Conservation (phyloP, 2,113 vertebrate genomes). For the Mormoops blainvillei region DNA sequence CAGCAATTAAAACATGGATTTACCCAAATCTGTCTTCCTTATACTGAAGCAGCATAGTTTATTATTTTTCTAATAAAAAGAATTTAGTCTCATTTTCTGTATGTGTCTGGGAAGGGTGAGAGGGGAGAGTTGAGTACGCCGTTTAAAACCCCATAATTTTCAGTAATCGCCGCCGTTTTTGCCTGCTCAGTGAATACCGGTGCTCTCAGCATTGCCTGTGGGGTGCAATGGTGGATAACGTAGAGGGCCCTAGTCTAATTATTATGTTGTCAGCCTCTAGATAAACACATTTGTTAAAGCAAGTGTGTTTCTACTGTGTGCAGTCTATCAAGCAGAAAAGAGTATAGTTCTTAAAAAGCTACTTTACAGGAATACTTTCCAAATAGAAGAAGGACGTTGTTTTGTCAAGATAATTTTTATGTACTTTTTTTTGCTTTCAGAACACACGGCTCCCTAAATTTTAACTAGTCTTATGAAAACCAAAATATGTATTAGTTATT, state of each 20-base stretch:
- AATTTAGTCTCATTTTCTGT: too few relatives aligned
- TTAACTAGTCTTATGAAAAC: not conserved
- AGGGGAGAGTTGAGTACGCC: constrained; percentile 30
- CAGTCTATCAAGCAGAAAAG: not conserved
- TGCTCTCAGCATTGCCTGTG: constrained; percentile 46
- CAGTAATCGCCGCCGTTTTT: constrained; percentile 77
- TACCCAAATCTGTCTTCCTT: not conserved
- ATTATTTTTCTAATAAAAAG: constrained; percentile 38
- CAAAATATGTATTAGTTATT: not conserved
- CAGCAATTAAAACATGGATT: not conserved
- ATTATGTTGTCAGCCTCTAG: not conserved
- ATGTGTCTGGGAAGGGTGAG: constrained; percentile 43
- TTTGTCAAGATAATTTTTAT: not conserved
- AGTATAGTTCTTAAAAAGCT: not conserved
- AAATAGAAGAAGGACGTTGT: not conserved
- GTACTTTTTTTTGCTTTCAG: not conserved
- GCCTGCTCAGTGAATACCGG: constrained; percentile 57
- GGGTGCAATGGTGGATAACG: not conserved
- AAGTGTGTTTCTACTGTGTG: not conserved
- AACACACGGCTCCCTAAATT: not conserved
- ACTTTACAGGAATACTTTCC: not conserved
- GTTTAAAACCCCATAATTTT: constrained; percentile 75
- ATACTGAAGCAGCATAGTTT: not conserved
- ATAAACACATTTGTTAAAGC: constrained; percentile 8
- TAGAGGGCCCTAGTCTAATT: not conserved